Evolutionary conservation across 1,140 invertebrate genomes (phyloP).

Genomic region (Drosophila pandora): DNA sequence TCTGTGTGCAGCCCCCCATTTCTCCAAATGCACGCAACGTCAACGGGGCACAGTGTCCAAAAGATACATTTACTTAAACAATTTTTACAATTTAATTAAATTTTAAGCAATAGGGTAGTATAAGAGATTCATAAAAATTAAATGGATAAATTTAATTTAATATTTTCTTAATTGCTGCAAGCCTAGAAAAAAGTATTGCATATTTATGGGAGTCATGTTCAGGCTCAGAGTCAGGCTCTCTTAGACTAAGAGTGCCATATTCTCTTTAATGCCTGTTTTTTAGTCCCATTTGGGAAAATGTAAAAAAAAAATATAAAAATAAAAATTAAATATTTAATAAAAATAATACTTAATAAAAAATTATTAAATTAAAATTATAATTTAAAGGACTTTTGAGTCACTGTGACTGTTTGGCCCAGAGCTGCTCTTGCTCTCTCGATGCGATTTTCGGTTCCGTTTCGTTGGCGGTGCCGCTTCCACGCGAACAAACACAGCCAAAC

Average conservation of each 20-base stretch:
- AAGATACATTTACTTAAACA: neutral
- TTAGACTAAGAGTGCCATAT: no score
- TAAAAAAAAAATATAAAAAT: neutral
- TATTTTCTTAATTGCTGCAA: no score
- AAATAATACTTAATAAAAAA: neutral
- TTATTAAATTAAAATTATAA: neutral
- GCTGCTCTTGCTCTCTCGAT: conserved; percentile 53
- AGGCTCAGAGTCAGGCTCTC: no score
- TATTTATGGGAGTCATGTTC: neutral
- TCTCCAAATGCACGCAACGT: conserved; percentile 75
- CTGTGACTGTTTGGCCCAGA: conserved; percentile 21
- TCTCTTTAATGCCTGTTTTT: no score
- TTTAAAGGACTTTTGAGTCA: conserved; percentile 9
- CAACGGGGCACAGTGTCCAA: conserved; percentile 36
- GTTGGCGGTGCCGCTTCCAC: conserved; percentile 54
- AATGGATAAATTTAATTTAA: no score
- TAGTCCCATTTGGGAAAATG: no score
- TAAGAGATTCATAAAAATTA: no score
- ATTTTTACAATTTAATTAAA: neutral
- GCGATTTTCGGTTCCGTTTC: conserved; percentile 58
- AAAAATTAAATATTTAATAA: neutral
- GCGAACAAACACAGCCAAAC: conserved; percentile 68
- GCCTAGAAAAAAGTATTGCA: neutral
- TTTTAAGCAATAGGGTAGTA: neutral
- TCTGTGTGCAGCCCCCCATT: conserved; percentile 70